A percentile compares a stretch with the other conserved stretches of the same genome.
phyloP scores from a whole-genome alignment of 2,797 vertebrate species.

The Enteromius afrohamiltoni region DNA sequence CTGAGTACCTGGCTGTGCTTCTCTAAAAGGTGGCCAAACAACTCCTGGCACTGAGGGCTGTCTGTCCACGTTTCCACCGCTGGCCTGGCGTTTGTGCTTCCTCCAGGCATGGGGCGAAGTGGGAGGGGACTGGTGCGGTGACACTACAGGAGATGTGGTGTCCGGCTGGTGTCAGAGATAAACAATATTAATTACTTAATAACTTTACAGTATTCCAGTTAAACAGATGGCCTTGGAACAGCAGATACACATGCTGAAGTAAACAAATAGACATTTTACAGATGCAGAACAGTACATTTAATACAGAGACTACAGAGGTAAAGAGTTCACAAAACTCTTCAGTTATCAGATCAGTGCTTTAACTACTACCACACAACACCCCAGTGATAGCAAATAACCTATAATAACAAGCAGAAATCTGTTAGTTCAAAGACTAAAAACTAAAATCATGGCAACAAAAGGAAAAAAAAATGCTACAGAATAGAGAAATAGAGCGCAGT shows the following conservation, averaged over 20 bases:
- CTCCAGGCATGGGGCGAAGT: conserved; percentile 92
- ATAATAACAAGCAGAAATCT: no score
- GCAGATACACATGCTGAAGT: background rate
- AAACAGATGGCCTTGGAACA: background rate
- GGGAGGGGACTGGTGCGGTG: conserved; percentile 95
- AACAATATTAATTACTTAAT: conserved; percentile 8
- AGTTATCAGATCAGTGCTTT: background rate
- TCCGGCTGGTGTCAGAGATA: conserved; percentile 76
- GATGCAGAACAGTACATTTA: background rate
- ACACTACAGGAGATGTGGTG: conserved; percentile 93
- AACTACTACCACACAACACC: background rate
- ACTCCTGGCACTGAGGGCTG: conserved; percentile 82
- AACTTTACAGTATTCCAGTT: background rate
- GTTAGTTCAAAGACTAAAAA: background rate
- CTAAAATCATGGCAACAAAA: background rate
- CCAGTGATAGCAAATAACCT: background rate
- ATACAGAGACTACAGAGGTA: conserved; percentile 5
- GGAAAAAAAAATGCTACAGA: background rate
- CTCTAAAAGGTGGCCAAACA: conserved; percentile 92
- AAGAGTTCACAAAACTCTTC: background rate
- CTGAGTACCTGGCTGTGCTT: conserved; percentile 86
- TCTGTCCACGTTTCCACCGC: conserved; percentile 89
- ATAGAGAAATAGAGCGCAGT: background rate
- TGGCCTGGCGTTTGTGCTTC: conserved; percentile 94
- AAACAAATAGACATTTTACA: background rate